Conservation (phyloP, 2,888 invertebrate species). For the Syrphus vitripennis region DNA sequence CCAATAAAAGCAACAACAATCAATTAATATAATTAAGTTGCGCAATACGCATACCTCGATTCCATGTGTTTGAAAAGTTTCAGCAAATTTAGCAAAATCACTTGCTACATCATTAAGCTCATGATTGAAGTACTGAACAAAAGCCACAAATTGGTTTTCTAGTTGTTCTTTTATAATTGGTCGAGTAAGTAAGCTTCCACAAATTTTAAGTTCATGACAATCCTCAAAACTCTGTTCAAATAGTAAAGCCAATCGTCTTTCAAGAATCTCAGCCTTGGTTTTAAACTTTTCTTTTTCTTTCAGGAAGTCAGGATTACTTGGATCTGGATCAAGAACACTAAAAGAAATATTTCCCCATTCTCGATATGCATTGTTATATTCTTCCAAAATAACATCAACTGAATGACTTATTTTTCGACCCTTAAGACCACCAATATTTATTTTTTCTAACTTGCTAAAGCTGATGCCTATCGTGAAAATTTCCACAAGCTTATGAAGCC, state of each 20-base stretch:
- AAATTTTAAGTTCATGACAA: conserved; percentile 87
- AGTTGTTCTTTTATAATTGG: conserved; percentile 88
- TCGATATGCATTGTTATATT: conserved; percentile 75
- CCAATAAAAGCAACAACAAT: no score
- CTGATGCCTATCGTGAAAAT: conserved; percentile 90
- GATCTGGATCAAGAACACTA: conserved; percentile 89
- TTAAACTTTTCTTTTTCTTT: conserved; percentile 85
- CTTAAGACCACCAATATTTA: conserved; percentile 88
- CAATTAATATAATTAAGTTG: no score
- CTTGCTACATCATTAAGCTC: conserved; percentile 87
- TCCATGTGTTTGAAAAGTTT: conserved; percentile 74
- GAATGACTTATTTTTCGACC: conserved; percentile 84
- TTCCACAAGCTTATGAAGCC: conserved; percentile 85
- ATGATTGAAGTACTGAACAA: conserved; percentile 85
- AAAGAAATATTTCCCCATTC: conserved; percentile 84
- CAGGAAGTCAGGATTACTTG: conserved; percentile 85
- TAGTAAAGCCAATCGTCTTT: conserved; percentile 89
- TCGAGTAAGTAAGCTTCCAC: conserved; percentile 88
- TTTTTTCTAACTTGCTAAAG: conserved; percentile 92
- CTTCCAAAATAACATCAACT: conserved; percentile 79
- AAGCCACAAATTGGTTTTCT: conserved; percentile 84
- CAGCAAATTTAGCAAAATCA: conserved; percentile 84
- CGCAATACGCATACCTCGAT: conserved; percentile 59
- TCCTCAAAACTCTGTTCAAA: conserved; percentile 92
- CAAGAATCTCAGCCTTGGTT: conserved; percentile 86